Base-by-base conservation (phyloP, 2,113 vertebrate species). In the Prietella phreatophila region DNA sequence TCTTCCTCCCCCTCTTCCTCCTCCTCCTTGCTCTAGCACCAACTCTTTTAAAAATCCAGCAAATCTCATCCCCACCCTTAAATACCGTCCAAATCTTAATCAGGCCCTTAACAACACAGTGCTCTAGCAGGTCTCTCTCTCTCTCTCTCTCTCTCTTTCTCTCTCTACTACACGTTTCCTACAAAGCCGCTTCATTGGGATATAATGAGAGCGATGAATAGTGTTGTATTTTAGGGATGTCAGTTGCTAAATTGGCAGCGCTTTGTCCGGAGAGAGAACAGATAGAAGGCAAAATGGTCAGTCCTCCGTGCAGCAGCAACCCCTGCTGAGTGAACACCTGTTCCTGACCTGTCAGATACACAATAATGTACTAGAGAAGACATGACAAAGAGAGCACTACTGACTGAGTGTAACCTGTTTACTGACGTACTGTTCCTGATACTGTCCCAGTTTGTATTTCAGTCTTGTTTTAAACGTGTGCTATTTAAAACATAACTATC, bases 121-220 rank as follows among this genome's bases (percentile, higher is more conserved):
- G 56, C 33, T 67, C 63, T 82, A 83, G 42, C 47, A 85, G 30
- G 71, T 86, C 56, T 60, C 22, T 47, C 60, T 88, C 88, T 92
- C 91, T 89, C 80, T 33, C 27, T 71, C 5, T 33, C 6, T 33
- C 84, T 58, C 27, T 71, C 5, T 33, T 3, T 33, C 84, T 58
- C 20, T n/a, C 76, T 22, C 88, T 90, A 84, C 87, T 73, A 82
- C 67, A 78, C 76, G 85, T 86, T 90, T 83, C 80, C 76, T 78
- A 83, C 91, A 92, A 92, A 92, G 86, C 36, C 90, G 89, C 91
- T 94, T 89, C 67, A 88, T 82, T 8, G 58, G 91, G 88, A 89
- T 91, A 89, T 95, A 94, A 94, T 93, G 92, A 94, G 90, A 92
- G 89, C 89, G 86, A 93, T 93, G 90, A 94, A 91, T 90, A 93